These are phyloP conservation scores for Craseonycteris thonglongyai DNA, from an alignment of 2,113 vertebrate genomes.

Conservation along the genomic window DNA sequence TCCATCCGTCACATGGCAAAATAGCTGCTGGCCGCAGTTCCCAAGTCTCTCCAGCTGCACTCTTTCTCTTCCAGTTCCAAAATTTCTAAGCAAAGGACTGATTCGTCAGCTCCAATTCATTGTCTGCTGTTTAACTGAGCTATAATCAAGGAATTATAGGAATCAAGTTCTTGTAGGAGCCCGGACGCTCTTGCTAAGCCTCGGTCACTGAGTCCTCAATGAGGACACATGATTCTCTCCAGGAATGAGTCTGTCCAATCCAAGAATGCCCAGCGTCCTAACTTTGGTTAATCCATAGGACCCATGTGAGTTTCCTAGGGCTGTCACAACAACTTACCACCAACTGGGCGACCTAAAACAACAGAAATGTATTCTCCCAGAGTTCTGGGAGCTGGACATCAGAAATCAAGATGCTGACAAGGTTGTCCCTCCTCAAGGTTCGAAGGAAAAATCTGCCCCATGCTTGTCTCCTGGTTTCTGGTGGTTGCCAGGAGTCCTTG, in stretches of 20 bases:
- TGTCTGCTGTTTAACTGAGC: rapidly evolving
- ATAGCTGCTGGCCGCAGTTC: background rate
- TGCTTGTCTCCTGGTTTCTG: background rate
- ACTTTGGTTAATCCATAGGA: background rate
- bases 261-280: background rate
- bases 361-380: background rate
- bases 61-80: background rate
- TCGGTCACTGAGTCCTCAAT: background rate
- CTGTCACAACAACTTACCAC: background rate
- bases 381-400: background rate
- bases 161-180: background rate
- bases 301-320: background rate
- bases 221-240: too few relatives aligned
- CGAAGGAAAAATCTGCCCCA: background rate
- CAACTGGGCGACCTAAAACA: background rate
- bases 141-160: too few relatives aligned
- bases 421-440: background rate
- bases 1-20: background rate
- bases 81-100: background rate
- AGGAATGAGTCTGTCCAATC: background rate
- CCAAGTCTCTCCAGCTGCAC: background rate
- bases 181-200: background rate
- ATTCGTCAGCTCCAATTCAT: rapidly evolving
- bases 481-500: background rate
- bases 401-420: too few relatives aligned